Evolutionary conservation across 2,888 invertebrate genomes (phyloP), one percentile per base, ranked within the genome.

Genomic region (Synanthedon andrenaeformis): DNA sequence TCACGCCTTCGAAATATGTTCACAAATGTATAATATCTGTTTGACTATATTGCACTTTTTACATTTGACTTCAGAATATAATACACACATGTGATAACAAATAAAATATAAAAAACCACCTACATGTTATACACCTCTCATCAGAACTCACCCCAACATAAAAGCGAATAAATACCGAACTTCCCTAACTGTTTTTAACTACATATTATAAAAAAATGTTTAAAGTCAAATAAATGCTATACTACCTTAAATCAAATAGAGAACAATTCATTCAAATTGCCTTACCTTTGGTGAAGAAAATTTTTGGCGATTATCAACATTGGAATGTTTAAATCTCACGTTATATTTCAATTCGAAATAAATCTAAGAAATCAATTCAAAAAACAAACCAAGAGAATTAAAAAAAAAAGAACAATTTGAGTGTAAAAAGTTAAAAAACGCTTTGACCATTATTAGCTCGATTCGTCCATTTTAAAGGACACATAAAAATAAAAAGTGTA

Each of bases 361-460:
- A 67, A 67, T 74, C 71, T 73, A 78, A 66, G 68, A 70, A 79
- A 81, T 71, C 68, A 75, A 73, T 67, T 70, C 70, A 72, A 76
- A 23, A 81, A 77, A 51, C n/a, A 28, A 51, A 51, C 8, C 6
- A 49, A 67, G 74, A 76, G 76, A 69, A 69, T 23, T 70, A 70
- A 65, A 62, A 59, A 35, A 61, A 60, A 60, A 74, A 72, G 67
- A 69, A 64, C 68, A 80, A 88, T 88, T 88, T 88, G 88, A 88
- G 88, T 85, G 88, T 88, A 88, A 88, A 88, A 88, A 88, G 88
- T 87, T 85, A 86, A 88, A 87, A 81, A 88, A 88, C 85, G 79
- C 85, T 86, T 35, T 88, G 88, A 88, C 88, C 88, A 87, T 80
- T 79, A 77, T 79, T 88, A 88, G 88, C 88, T 88, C 88, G 87